phyloP scores from a whole-genome alignment of 1,140 invertebrate species.

The Rhizoglyphus robini region DNA sequence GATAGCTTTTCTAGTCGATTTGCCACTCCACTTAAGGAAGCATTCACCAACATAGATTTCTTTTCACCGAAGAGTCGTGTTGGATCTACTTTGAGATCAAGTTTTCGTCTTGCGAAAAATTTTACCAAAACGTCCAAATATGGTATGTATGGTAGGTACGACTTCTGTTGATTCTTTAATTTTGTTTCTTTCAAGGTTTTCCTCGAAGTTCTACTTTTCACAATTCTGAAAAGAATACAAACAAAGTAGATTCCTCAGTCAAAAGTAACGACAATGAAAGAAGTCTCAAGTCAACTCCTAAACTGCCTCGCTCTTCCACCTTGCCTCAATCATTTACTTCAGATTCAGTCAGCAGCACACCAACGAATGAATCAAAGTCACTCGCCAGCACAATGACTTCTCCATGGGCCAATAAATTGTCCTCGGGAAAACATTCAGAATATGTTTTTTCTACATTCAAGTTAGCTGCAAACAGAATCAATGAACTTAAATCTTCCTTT shows the following conservation, averaged over 20 bases:
- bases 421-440: slow-evolving; percentile 9
- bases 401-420: slow-evolving; percentile 16
- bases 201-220: slow-evolving; percentile 28
- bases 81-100: slow-evolving; percentile 19
- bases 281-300: neutral
- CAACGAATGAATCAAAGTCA: neutral
- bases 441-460: slow-evolving; percentile 21
- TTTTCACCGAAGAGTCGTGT: slow-evolving; percentile 21
- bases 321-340: slow-evolving; percentile 15
- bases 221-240: slow-evolving; percentile 17
- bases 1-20: neutral
- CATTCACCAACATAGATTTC: slow-evolving; percentile 20
- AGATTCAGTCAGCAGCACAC: neutral
- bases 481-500: slow-evolving; percentile 17
- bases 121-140: slow-evolving; percentile 9
- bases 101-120: slow-evolving; percentile 18
- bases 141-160: neutral
- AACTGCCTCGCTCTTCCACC: slow-evolving; percentile 23
- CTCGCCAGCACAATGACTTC: slow-evolving; percentile 3
- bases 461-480: slow-evolving; percentile 18
- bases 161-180: neutral
- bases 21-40: slow-evolving; percentile 27
- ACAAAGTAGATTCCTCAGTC: slow-evolving; percentile 4
- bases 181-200: slow-evolving; percentile 4
- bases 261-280: slow-evolving; percentile 1